These are phyloP conservation scores for Leptinotarsa peninsularis DNA, from an alignment of 2,888 invertebrate species.

Conservation along the genomic window DNA sequence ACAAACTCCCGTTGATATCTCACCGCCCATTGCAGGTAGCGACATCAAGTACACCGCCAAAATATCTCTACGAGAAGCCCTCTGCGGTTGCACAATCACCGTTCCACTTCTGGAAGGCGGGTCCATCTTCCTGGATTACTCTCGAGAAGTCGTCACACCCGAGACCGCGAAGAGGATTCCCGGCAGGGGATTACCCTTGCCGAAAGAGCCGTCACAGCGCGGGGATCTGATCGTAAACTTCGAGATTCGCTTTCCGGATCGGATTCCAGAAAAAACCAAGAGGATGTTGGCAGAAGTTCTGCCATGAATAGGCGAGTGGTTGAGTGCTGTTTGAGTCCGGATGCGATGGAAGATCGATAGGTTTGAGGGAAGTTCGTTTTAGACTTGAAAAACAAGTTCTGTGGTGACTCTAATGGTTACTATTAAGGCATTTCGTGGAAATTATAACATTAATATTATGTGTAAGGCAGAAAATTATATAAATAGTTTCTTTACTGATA, in stretches of 20 bases:
- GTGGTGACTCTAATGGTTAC: no score
- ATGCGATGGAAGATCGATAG: no score
- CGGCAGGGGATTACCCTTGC: constrained; percentile 88
- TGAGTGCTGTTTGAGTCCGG: not conserved
- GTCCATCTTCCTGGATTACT: constrained; percentile 73
- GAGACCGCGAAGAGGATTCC: constrained; percentile 84
- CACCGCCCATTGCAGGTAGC: constrained; percentile 63
- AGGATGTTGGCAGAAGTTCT: constrained; percentile 48
- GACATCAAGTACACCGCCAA: constrained; percentile 89
- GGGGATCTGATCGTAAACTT: constrained; percentile 93
- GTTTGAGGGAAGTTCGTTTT: no score
- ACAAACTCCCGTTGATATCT: no score
- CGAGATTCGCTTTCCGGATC: constrained; percentile 91
- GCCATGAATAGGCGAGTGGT: constrained; percentile 27
- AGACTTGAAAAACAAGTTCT: no score
- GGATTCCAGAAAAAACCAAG: constrained; percentile 43
- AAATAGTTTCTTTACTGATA: no score
- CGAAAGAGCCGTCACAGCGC: constrained; percentile 87
- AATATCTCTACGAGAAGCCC: constrained; percentile 85
- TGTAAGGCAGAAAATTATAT: no score
- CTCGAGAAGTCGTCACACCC: constrained; percentile 86
- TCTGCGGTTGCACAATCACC: constrained; percentile 85
- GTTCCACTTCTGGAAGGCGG: constrained; percentile 89
- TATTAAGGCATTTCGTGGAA: no score
- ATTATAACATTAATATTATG: no score